Base-by-base conservation (phyloP, 2,888 invertebrate species). In the Xestia sexstrigata region DNA sequence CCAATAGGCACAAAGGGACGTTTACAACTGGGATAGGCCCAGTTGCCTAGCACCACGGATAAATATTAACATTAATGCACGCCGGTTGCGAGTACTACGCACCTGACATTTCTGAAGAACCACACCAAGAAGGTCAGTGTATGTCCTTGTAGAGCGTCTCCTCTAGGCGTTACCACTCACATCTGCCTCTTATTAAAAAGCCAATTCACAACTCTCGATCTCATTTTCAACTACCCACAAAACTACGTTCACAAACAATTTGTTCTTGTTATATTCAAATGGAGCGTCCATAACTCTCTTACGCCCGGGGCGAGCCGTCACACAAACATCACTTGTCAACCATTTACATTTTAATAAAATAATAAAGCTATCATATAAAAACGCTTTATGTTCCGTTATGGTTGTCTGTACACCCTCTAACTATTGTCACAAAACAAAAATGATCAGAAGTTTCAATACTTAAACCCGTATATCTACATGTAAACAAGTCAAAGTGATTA, bases 311-410 rank as follows among this genome's bases (percentile, higher is more conserved):
- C 87, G 88, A 73, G 78, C 84, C 81, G 79, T 84, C 88, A 86
- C 85, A 84, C 80, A 84, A 87, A 87, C 91, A 87, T 91, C 90
- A 91, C 90, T 89, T 90, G 92, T 92, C 92, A 90, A 89, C 90
- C 88, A 93, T 93, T 93, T 92, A 92, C 92, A 93, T 93, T 93
- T 93, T 91, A 92, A 93, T 93, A 90, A 89, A 91, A 90, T 91
- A 90, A 91, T 91, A 90, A 91, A 91, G 90, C 85, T 88, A 89
- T 91, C 89, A 87, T 91, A 89, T 88, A 89, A 88, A 90, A 80
- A 85, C 85, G 83, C 84, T 89, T 87, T 88, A 88, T 89, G 85
- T 88, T 85, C 89, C 91, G 91, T 91, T 91, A 91, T 88, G 76
- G 82, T 78, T 82, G 84, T 84, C 81, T 81, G 87, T 83, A 87